Evolutionary conservation across 2,113 vertebrate species (phyloP).

Genomic region (Bagarius yarrelli): DNA sequence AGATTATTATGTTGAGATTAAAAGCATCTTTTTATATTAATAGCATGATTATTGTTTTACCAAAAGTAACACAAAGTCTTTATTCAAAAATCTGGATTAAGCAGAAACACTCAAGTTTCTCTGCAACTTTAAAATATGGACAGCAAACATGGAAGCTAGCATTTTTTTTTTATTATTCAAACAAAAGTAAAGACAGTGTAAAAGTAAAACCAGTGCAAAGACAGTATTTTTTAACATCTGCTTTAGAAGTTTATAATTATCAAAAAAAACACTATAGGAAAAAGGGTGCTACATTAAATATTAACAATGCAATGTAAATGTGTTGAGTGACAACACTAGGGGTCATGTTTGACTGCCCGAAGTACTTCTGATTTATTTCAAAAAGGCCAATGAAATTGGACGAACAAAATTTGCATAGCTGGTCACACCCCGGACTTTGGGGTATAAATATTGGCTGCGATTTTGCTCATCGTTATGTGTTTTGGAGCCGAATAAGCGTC

Average conservation of each 20-base stretch:
- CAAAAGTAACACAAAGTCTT: not conserved
- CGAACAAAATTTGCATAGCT: too few relatives aligned
- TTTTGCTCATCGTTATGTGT: too few relatives aligned
- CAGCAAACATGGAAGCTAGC: not conserved
- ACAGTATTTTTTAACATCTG: not conserved
- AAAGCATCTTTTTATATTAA: not conserved
- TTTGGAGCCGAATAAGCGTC: too few relatives aligned
- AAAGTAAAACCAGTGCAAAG: not conserved
- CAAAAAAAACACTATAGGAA: not conserved
- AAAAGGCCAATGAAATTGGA: too few relatives aligned
- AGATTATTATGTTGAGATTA: not conserved
- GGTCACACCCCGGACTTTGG: too few relatives aligned
- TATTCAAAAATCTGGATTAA: not conserved
- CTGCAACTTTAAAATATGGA: not conserved
- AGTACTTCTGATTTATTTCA: too few relatives aligned
- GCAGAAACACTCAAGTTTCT: not conserved
- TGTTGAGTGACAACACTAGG: too few relatives aligned
- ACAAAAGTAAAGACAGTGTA: not conserved
- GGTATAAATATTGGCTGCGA: too few relatives aligned
- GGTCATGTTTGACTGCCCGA: too few relatives aligned
- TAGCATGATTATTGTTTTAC: not conserved
- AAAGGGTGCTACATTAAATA: not conserved
- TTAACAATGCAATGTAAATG: not conserved
- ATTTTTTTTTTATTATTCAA: constrained; percentile 1
- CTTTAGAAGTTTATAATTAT: not conserved